These are phyloP conservation scores for Chunga burmeisteri DNA, from an alignment of 2,113 vertebrate species.

Conservation along the genomic window DNA sequence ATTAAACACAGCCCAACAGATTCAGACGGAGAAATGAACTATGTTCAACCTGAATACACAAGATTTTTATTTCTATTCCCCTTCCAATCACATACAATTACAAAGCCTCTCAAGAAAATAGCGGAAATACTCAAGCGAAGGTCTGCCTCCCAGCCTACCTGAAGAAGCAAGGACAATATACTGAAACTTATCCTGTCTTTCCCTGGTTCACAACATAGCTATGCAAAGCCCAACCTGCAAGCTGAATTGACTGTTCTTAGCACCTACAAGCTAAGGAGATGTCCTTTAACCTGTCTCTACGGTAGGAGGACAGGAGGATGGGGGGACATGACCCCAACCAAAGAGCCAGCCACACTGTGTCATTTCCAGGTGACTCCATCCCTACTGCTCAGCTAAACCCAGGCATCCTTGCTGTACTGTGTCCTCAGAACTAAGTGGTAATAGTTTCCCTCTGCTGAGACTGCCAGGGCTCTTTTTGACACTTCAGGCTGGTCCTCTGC, in stretches of 20 bases:
- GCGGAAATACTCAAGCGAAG: neutral
- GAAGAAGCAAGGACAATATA: neutral
- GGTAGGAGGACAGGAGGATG: fast-evolving
- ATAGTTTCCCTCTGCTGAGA: neutral
- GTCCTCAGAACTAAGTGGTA: neutral
- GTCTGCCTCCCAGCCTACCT: neutral
- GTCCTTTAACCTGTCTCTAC: neutral
- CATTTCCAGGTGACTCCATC: neutral
- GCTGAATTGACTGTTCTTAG: neutral
- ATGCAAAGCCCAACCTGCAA: neutral
- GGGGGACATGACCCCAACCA: fast-evolving
- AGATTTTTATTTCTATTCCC: neutral
- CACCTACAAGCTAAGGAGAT: neutral
- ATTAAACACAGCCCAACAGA: neutral
- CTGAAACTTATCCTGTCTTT: neutral
- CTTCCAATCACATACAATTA: neutral
- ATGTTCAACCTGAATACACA: neutral
- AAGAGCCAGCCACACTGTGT: neutral
- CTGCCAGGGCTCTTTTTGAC: neutral
- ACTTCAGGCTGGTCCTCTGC: neutral
- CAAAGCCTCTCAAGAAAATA: neutral
- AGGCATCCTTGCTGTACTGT: neutral
- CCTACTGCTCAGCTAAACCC: neutral
- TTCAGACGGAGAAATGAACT: neutral
- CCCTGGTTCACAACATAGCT: neutral